Evolutionary conservation across 2,797 vertebrate genomes (phyloP).

Genomic region (Tenualosa thibaudeaui): DNA sequence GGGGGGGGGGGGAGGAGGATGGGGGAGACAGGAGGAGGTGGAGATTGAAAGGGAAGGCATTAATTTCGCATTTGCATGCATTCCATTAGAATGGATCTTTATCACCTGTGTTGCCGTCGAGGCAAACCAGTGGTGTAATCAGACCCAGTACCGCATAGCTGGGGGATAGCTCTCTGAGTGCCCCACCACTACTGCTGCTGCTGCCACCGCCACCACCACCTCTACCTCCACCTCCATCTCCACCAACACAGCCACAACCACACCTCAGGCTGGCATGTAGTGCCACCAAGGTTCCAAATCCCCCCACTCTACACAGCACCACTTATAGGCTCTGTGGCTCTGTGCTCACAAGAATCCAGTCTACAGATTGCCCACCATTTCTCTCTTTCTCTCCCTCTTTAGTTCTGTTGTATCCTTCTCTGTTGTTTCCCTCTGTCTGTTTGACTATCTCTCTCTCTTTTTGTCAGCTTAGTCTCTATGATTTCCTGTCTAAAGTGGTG

Average conservation of each 20-base stretch:
- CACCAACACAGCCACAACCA: not conserved
- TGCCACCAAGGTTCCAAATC: not conserved
- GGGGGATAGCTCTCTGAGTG: not conserved
- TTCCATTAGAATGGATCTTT: slow-evolving; percentile 49
- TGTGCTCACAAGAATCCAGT: not conserved
- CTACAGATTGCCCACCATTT: not conserved
- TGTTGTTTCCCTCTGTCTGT: not conserved
- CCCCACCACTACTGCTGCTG: not conserved
- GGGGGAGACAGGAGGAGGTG: not conserved
- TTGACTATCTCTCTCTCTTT: not conserved
- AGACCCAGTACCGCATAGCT: slow-evolving; percentile 14
- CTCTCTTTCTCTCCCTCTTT: not conserved
- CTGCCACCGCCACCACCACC: too few species aligned
- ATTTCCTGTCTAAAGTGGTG: not conserved
- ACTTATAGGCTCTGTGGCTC: too few species aligned
- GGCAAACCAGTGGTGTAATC: slow-evolving; percentile 37
- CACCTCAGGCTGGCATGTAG: not conserved
- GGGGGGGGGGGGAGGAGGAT: slow-evolving; percentile 29
- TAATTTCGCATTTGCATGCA: slow-evolving; percentile 51
- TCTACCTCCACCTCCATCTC: not conserved
- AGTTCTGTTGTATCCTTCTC: not conserved
- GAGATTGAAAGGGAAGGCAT: slow-evolving; percentile 50
- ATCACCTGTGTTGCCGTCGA: slow-evolving; percentile 40
- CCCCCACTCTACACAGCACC: not conserved
- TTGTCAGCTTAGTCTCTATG: not conserved